A percentile compares a stretch with the other conserved stretches of the same genome.
Conservation (phyloP, 2,888 invertebrate species). For the Liposcelis brunnea region DNA sequence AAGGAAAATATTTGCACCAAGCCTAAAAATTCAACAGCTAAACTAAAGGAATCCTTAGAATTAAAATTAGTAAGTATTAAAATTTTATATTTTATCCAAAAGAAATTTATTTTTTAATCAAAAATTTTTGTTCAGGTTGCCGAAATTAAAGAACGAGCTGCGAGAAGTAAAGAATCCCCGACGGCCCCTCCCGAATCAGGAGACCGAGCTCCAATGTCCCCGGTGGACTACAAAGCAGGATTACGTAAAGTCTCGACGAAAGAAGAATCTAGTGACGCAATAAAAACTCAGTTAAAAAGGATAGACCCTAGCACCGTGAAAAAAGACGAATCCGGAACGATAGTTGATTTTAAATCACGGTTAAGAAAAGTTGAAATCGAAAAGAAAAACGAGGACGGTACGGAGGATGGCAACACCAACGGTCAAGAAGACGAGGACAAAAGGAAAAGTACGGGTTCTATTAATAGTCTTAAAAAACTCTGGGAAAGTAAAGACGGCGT, state of each 20-base stretch:
- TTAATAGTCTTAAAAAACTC: conserved; percentile 76
- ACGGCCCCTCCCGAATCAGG: conserved; percentile 17
- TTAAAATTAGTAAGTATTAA: conserved; percentile 45
- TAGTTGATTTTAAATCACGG: conserved; percentile 70
- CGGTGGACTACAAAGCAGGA: conserved; percentile 31
- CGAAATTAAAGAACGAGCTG: conserved; percentile 69
- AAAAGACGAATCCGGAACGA: conserved; percentile 53
- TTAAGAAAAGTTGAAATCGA: conserved; percentile 56
- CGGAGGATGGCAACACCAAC: conserved; percentile 19
- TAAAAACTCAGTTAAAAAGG: conserved; percentile 8
- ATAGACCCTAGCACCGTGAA: conserved; percentile 29
- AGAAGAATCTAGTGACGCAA: conserved; percentile 13
- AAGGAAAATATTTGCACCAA: conserved; percentile 11
- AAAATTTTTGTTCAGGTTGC: conserved; percentile 29
- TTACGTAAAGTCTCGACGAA: conserved; percentile 27
- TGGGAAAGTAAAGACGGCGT: conserved; percentile 68
- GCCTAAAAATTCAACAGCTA: not conserved
- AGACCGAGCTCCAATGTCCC: conserved; percentile 14
- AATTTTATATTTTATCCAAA: no score
- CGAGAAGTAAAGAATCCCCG: conserved; percentile 40
- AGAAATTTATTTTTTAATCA: no score
- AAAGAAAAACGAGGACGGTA: conserved; percentile 23
- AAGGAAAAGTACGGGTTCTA: conserved; percentile 79
- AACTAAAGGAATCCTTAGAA: conserved; percentile 29
- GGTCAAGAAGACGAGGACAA: conserved; percentile 60